These are phyloP conservation scores for Pterostichus niger DNA, from an alignment of 2,888 invertebrate species.

Conservation along the genomic window DNA sequence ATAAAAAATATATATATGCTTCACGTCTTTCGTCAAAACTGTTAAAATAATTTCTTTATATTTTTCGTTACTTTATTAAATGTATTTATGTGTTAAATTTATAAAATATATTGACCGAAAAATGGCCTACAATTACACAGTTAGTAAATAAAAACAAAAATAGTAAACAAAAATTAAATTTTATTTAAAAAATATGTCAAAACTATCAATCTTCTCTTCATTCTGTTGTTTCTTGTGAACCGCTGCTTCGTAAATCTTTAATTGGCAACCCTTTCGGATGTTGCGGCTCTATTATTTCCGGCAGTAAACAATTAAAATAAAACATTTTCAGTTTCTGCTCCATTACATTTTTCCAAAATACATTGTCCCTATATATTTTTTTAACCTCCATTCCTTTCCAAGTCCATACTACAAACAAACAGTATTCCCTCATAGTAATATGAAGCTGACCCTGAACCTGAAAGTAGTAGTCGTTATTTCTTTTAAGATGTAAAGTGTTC, in stretches of 20 bases:
- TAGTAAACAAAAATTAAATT: too few relatives aligned
- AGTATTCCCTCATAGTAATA: conserved; percentile 50
- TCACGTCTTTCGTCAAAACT: too few relatives aligned
- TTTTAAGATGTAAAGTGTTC: conserved; percentile 36
- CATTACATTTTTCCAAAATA: conserved; percentile 27
- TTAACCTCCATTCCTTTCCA: not conserved
- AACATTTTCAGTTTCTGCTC: not conserved
- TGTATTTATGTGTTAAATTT: too few relatives aligned
- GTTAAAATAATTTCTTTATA: too few relatives aligned
- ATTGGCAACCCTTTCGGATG: not conserved
- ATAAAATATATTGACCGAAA: too few relatives aligned
- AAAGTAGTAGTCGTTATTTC: conserved; percentile 61
- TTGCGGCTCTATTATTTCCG: not conserved
- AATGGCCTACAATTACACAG: too few relatives aligned
- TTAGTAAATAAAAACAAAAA: too few relatives aligned
- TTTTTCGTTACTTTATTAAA: too few relatives aligned
- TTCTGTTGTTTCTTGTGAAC: too few relatives aligned
- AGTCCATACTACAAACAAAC: conserved; percentile 55
- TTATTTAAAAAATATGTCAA: too few relatives aligned
- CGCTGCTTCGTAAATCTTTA: conserved; percentile 3
- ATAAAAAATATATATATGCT: too few relatives aligned
- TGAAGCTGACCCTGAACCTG: conserved; percentile 65
- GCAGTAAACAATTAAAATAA: conserved; percentile 33
- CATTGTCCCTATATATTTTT: not conserved
- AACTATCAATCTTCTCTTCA: too few relatives aligned